phyloP scores from a whole-genome alignment of 2,113 vertebrate genomes.

The Peucedramus taeniatus region DNA sequence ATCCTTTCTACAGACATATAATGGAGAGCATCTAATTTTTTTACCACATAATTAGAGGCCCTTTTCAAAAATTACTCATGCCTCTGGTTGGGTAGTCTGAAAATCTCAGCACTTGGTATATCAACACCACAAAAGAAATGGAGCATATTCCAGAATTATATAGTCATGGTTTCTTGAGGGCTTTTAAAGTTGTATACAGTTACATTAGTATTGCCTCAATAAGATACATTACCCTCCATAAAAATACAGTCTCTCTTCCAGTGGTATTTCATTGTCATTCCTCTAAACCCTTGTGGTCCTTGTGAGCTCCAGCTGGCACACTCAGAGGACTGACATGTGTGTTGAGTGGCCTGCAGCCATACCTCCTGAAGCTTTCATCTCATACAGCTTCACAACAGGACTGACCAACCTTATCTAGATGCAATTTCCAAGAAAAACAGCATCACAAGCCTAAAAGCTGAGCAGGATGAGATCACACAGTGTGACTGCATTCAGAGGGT shows the following conservation, averaged over 20 bases:
- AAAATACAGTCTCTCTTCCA: background rate
- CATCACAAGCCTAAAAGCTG: background rate
- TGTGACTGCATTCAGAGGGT: background rate
- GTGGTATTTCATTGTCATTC: background rate
- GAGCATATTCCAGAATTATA: background rate
- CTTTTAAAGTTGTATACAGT: background rate
- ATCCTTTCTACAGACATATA: background rate
- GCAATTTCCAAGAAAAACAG: background rate
- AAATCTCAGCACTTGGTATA: background rate
- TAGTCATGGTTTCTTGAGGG: background rate
- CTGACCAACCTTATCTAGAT: background rate
- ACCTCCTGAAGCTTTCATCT: background rate
- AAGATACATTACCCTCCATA: background rate
- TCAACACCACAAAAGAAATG: background rate
- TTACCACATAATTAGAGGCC: background rate
- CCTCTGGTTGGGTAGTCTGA: background rate
- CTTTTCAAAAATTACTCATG: background rate
- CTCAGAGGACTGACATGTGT: background rate
- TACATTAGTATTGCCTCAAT: background rate
- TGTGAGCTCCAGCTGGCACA: background rate
- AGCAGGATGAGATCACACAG: rapidly evolving
- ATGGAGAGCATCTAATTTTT: background rate
- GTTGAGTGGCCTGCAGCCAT: background rate
- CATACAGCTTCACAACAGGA: background rate
- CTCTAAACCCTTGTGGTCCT: background rate